These are phyloP conservation scores for Ichneumoninae sp. DNA, from an alignment of 2,888 invertebrate genomes.

Conservation along the genomic window DNA sequence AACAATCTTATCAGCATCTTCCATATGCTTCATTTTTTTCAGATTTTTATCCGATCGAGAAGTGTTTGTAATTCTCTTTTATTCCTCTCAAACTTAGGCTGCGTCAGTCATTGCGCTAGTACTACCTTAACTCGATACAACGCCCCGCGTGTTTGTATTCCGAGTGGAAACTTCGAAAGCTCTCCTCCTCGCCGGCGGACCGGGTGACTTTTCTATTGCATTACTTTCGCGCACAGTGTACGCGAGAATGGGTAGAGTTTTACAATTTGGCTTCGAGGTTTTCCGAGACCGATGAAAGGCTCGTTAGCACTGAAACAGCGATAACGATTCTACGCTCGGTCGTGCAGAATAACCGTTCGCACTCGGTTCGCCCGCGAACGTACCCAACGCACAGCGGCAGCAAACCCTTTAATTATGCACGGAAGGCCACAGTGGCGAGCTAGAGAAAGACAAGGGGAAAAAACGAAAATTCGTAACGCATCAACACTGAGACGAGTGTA, in stretches of 20 bases:
- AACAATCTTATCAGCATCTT: no score
- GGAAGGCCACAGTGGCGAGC: conserved; percentile 13
- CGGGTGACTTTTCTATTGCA: not conserved
- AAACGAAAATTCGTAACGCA: not conserved
- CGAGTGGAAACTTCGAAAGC: conserved; percentile 19
- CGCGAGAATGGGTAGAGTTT: not conserved
- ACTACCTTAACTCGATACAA: not conserved
- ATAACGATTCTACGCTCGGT: conserved; percentile 52
- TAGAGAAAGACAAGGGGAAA: not conserved
- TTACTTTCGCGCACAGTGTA: not conserved
- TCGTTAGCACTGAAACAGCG: conserved; percentile 50
- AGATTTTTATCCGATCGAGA: no score
- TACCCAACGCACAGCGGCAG: conserved; percentile 8
- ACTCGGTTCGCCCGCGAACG: conserved; percentile 14
- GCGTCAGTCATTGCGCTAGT: no score
- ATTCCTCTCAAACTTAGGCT: no score
- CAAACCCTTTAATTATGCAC: conserved; percentile 55
- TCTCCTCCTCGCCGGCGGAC: not conserved
- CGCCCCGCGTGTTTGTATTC: not conserved
- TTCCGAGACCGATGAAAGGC: conserved; percentile 49
- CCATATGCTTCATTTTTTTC: no score
- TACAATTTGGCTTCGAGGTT: conserved; percentile 31
- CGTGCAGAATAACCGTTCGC: conserved; percentile 37
- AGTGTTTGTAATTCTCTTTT: no score
- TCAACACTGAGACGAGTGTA: not conserved